Conservation (phyloP, 2,113 vertebrate genomes). For the Polyodon spathula region DNA sequence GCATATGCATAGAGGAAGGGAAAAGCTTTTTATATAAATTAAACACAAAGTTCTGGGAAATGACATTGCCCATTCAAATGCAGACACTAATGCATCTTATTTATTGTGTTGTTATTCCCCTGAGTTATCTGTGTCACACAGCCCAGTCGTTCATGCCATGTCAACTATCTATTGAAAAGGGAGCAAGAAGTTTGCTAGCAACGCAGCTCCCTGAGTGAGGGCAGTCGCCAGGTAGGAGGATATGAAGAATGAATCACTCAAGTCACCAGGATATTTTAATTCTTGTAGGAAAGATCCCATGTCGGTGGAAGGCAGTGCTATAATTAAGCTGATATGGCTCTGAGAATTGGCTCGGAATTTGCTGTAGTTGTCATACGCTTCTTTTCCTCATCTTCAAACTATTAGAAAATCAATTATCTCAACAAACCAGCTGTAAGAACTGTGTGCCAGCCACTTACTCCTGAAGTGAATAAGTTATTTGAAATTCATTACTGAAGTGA, state of each 20-base stretch:
- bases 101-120: slow-evolving; percentile 66
- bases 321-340: slow-evolving; percentile 67
- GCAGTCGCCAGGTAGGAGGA: slow-evolving; percentile 43
- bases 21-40: slow-evolving; percentile 68
- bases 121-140: slow-evolving; percentile 87
- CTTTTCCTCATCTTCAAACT: slow-evolving; percentile 74
- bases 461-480: slow-evolving; percentile 89
- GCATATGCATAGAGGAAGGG: slow-evolving; percentile 58
- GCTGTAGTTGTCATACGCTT: slow-evolving; percentile 55
- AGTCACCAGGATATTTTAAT: slow-evolving; percentile 69
- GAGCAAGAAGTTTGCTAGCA: slow-evolving; percentile 57
- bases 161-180: slow-evolving; percentile 64
- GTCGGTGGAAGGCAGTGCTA: slow-evolving; percentile 63
- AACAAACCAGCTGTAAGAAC: slow-evolving; percentile 81
- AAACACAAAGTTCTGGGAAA: slow-evolving; percentile 83
- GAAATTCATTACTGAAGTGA: slow-evolving; percentile 82
- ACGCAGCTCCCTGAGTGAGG: slow-evolving; percentile 57
- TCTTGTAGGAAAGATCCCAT: slow-evolving; percentile 59
- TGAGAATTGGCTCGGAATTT: slow-evolving; percentile 49
- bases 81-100: slow-evolving; percentile 87
- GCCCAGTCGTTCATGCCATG: slow-evolving; percentile 59
- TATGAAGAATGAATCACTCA: slow-evolving; percentile 75
- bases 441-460: slow-evolving; percentile 78
- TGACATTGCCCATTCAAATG: slow-evolving; percentile 80
- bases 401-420: slow-evolving; percentile 95